phyloP scores from a whole-genome alignment of 2,888 invertebrate genomes.

The Drosophila meridiana region DNA sequence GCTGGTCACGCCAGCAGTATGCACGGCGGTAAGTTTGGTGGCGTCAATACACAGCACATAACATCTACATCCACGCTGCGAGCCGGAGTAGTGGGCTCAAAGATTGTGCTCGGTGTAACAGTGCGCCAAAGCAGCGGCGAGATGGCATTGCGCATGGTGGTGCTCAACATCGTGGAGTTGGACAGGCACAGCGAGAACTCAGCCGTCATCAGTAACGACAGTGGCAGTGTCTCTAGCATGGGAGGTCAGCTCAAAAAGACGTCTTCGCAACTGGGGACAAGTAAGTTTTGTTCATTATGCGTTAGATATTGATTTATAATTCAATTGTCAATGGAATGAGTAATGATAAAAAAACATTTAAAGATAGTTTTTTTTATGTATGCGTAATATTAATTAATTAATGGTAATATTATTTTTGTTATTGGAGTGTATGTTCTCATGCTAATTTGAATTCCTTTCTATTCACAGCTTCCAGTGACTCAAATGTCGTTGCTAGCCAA shows the following conservation, averaged over 20 bases:
- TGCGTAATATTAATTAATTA: too few relatives aligned
- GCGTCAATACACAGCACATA: conserved; percentile 66
- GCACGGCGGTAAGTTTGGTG: conserved; percentile 54
- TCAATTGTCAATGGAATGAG: too few relatives aligned
- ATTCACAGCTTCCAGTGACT: conserved; percentile 56
- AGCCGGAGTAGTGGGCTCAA: conserved; percentile 82
- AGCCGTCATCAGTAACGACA: conserved; percentile 62
- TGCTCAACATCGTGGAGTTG: conserved; percentile 78
- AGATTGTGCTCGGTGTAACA: conserved; percentile 81
- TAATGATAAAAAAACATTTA: too few relatives aligned
- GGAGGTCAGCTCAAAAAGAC: conserved; percentile 66
- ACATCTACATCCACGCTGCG: conserved; percentile 81
- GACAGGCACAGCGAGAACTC: conserved; percentile 68
- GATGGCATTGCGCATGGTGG: conserved; percentile 78
- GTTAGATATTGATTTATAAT: too few relatives aligned
- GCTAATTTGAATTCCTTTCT: not conserved
- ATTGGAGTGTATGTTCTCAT: too few relatives aligned
- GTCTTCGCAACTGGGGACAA: conserved; percentile 56
- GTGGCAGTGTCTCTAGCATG: conserved; percentile 62
- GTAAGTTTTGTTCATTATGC: conserved; percentile 35
- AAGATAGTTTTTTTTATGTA: too few relatives aligned
- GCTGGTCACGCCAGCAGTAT: conserved; percentile 39
- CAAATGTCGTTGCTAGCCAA: conserved; percentile 62
- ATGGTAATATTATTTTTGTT: too few relatives aligned
- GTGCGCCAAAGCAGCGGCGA: conserved; percentile 79